Percentiles rank a stretch among this genome's conserved stretches.
Evolutionary conservation across 2,888 invertebrate species (phyloP).

Genomic region (Iphiclides podalirius): DNA sequence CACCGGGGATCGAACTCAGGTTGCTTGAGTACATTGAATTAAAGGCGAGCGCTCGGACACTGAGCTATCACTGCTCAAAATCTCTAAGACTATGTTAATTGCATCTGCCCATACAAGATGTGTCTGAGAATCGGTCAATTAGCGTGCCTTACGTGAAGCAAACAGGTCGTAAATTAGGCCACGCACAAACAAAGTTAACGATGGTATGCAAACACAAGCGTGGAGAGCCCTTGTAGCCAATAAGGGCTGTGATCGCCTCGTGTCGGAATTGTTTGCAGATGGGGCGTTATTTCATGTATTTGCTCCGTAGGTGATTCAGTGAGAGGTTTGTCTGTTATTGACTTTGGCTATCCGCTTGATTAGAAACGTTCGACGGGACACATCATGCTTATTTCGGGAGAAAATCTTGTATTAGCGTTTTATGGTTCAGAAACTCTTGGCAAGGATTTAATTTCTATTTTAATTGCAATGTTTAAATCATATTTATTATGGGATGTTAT

Average conservation of each 20-base stretch:
- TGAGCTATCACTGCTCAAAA: too few species aligned
- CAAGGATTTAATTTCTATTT: too few species aligned
- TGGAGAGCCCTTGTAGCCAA: slow-evolving; percentile 71
- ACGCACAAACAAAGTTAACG: slow-evolving; percentile 71
- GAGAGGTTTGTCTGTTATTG: slow-evolving; percentile 6
- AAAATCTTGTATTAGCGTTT: too few species aligned
- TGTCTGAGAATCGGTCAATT: slow-evolving; percentile 57
- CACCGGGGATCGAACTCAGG: too few species aligned
- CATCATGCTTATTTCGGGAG: too few species aligned
- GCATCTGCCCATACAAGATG: too few species aligned
- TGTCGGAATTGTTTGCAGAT: slow-evolving; percentile 66
- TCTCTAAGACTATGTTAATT: too few species aligned
- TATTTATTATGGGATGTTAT: too few species aligned
- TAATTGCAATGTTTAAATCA: too few species aligned
- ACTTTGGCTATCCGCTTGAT: slow-evolving; percentile 10
- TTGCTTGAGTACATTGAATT: too few species aligned
- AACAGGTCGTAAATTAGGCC: slow-evolving; percentile 74
- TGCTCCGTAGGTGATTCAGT: slow-evolving; percentile 39
- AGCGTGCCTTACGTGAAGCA: slow-evolving; percentile 53
- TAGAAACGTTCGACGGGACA: slow-evolving; percentile 7
- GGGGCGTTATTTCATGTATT: slow-evolving; percentile 55
- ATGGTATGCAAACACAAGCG: slow-evolving; percentile 64
- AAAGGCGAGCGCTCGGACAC: too few species aligned
- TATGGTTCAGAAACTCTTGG: too few species aligned
- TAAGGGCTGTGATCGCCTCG: slow-evolving; percentile 58